Evolutionary conservation across 30 jellyfish, hydroid and myxozoan genomes (phyloP), one percentile per base, ranked within the genome.

Genomic region (Aurelia aurita complex sp. Pacific): DNA sequence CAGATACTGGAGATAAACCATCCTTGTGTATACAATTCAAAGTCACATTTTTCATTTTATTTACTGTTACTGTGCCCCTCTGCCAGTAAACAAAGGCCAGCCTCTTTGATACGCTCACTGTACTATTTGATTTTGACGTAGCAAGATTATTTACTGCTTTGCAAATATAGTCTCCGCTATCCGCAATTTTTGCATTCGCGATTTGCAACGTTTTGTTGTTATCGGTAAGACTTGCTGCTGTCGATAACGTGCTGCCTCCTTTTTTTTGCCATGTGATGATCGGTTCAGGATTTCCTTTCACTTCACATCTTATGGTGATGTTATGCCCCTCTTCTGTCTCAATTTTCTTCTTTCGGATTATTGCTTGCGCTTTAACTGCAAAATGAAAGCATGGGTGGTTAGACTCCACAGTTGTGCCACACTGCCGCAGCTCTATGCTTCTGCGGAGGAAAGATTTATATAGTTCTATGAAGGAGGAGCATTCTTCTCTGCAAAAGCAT

Each of bases 101-200:
- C 29, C 68, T 33, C 51, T 40, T 62, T 34, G 46, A 14, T 6
- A 77, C 87, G 3, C 11, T 15, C 3, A 77, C 77, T 3, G 34
- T 46, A 10, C 17, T 34, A 16, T 8, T 3, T 10, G 87, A 53
- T 35, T 33, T 5, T 17, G 87, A 77, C 18, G 32, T 60, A 11
- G 43, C 50, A 3, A 55, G 62, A 46, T n/a, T 12, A 38, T 77
- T 77, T 10, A 29, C 35, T 13, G 77, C 87, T 18, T 32, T n/a
- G 76, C 87, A 77, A 12, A 62, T 76, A 61, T 77, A 77, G 11
- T 77, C 43, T n/a, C 87, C 87, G 16, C 65, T 35, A 42, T 77
- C 65, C 15, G 23, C 64, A 10, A 12, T 34, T 55, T 36, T 61
- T 4, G 43, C 77, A n/a, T 29, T 34, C 8, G 23, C 66, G 29